Evolutionary conservation across 2,113 vertebrate genomes (phyloP).

Genomic region (Proterorhinus semilunaris): DNA sequence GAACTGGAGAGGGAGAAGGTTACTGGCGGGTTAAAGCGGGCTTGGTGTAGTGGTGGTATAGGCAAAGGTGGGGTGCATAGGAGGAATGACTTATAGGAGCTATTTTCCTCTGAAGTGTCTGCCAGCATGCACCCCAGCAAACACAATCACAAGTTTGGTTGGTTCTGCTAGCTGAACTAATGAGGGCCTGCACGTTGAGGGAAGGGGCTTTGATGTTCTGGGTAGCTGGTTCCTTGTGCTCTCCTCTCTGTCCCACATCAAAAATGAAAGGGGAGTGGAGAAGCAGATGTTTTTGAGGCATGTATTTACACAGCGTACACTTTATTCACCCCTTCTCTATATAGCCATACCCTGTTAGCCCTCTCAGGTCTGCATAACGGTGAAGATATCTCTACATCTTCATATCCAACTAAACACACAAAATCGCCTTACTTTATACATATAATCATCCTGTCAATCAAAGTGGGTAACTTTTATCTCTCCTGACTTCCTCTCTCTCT

Average conservation of each 20-base stretch:
- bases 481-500: constrained; percentile 67
- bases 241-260: constrained; percentile 79
- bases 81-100: constrained; percentile 79
- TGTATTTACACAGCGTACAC: constrained; percentile 73
- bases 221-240: constrained; percentile 79
- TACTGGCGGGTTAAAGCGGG: constrained; percentile 70
- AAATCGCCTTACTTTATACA: constrained; percentile 66
- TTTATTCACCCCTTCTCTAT: constrained; percentile 62
- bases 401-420: constrained; percentile 71
- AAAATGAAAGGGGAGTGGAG: constrained; percentile 77
- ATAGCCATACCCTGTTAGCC: constrained; percentile 55
- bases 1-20: constrained; percentile 64
- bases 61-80: constrained; percentile 62
- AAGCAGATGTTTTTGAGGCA: constrained; percentile 79
- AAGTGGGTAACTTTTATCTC: constrained; percentile 68
- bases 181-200: constrained; percentile 78
- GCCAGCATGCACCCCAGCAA: constrained; percentile 80
- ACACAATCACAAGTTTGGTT: constrained; percentile 80
- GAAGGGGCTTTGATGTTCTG: constrained; percentile 81
- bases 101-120: constrained; percentile 80
- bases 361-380: constrained; percentile 46
- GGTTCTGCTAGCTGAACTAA: constrained; percentile 83
- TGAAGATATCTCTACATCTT: constrained; percentile 52
- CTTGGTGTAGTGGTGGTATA: constrained; percentile 55
- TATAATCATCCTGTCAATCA: constrained; percentile 71